Percentiles rank a stretch among this genome's conserved stretches.
phyloP scores from a whole-genome alignment of 2,113 vertebrate species.

The Platysteira castanea region DNA sequence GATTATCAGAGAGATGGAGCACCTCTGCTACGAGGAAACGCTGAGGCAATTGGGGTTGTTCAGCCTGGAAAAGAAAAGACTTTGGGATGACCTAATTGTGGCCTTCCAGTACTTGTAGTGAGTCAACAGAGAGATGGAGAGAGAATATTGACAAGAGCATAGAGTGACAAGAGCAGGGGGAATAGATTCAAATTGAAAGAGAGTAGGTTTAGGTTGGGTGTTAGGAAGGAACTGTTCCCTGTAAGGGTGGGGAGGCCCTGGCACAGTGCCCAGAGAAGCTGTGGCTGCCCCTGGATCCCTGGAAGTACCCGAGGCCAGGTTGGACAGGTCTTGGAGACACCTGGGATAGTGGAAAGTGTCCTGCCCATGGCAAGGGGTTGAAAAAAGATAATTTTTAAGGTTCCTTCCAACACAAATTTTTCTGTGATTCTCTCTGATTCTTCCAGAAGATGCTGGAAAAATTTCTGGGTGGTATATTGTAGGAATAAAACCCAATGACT shows the following conservation, averaged over 20 bases:
- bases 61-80: background rate
- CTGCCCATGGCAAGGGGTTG: background rate
- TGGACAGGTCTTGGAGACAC: fast-evolving
- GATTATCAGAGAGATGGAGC: background rate
- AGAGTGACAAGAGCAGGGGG: background rate
- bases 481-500: background rate
- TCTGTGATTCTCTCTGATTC: background rate
- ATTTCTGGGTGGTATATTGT: background rate
- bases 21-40: fast-evolving
- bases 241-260: fast-evolving
- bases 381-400: fast-evolving
- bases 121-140: background rate
- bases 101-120: background rate
- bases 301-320: fast-evolving
- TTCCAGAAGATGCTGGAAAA: background rate
- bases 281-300: background rate
- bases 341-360: background rate
- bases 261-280: background rate
- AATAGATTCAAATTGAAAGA: background rate
- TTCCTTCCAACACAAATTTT: background rate
- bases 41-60: background rate
- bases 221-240: background rate
- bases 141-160: background rate
- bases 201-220: background rate
- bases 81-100: background rate